phyloP scores from a whole-genome alignment of 2,888 invertebrate species.

The Drosophila mimica region DNA sequence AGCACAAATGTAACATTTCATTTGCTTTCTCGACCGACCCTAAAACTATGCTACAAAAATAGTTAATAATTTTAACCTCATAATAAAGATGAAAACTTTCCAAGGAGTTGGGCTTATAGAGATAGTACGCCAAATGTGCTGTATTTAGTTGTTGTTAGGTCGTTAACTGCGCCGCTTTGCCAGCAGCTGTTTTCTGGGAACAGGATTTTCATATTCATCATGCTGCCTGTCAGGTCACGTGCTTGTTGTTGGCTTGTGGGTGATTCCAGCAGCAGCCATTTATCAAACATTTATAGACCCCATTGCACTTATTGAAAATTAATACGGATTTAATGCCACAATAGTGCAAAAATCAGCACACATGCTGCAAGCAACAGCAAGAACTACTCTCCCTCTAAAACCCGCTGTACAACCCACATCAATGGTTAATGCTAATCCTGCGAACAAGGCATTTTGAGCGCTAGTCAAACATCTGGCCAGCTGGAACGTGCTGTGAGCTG shows the following conservation, averaged over 20 bases:
- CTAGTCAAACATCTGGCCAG: conserved; percentile 69
- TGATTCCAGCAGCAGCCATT: conserved; percentile 50
- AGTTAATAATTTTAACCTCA: neutral
- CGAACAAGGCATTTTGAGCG: conserved; percentile 71
- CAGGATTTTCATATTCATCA: conserved; percentile 23
- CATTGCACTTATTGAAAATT: conserved; percentile 77
- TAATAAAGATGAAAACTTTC: neutral
- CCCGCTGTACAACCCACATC: conserved; percentile 35
- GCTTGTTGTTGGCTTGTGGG: conserved; percentile 19
- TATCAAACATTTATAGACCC: conserved; percentile 69
- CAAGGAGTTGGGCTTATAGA: neutral
- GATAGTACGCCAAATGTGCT: neutral
- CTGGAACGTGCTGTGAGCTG: conserved; percentile 36
- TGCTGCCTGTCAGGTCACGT: conserved; percentile 39
- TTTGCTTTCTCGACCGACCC: rapidly evolving
- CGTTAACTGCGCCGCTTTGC: neutral
- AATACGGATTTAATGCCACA: conserved; percentile 74
- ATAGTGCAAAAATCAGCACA: conserved; percentile 73
- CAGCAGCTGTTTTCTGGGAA: conserved; percentile 15
- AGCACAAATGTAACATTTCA: rapidly evolving
- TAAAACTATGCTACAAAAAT: conserved; percentile 16
- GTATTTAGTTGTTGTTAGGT: neutral
- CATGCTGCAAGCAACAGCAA: conserved; percentile 38
- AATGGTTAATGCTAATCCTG: conserved; percentile 63
- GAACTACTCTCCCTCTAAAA: conserved; percentile 9